phyloP scores from a whole-genome alignment of 2,888 invertebrate genomes.

The Apamea crenata region DNA sequence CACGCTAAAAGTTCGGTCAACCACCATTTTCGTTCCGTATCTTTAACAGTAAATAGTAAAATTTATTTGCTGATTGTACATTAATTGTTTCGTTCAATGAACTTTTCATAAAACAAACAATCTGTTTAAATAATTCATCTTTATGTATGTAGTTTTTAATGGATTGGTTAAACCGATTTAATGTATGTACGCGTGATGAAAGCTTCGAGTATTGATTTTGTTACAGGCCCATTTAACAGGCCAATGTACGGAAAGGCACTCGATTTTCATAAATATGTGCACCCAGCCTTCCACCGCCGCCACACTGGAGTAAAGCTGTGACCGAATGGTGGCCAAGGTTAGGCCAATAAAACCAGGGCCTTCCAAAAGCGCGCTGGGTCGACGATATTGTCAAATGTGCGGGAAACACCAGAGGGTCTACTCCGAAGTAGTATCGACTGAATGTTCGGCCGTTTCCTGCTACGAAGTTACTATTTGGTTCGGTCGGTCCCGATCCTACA shows the following conservation, averaged over 20 bases:
- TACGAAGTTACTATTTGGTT: no score
- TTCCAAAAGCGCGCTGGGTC: no score
- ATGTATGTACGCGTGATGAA: background rate
- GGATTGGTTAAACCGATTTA: conserved; percentile 26
- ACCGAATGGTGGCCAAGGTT: no score
- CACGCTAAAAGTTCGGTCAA: conserved; percentile 42
- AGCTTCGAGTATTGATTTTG: conserved; percentile 22
- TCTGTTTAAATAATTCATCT: conserved; percentile 21
- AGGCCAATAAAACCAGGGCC: no score
- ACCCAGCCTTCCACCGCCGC: no score
- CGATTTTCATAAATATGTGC: background rate
- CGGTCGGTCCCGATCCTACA: no score
- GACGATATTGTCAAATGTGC: no score
- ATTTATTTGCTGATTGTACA: conserved; percentile 49
- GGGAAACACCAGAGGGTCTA: no score
- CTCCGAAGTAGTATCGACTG: no score
- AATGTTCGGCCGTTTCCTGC: no score
- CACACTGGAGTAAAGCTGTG: no score
- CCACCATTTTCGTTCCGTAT: conserved; percentile 47
- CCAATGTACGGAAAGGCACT: background rate
- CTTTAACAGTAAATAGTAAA: conserved; percentile 42
- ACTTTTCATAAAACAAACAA: conserved; percentile 35
- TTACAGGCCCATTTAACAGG: conserved; percentile 6
- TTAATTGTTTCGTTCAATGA: conserved; percentile 50
- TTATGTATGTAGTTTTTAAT: conserved; percentile 31